Evolutionary conservation across 2,113 vertebrate species (phyloP).

Genomic region (Enhydra lutris): DNA sequence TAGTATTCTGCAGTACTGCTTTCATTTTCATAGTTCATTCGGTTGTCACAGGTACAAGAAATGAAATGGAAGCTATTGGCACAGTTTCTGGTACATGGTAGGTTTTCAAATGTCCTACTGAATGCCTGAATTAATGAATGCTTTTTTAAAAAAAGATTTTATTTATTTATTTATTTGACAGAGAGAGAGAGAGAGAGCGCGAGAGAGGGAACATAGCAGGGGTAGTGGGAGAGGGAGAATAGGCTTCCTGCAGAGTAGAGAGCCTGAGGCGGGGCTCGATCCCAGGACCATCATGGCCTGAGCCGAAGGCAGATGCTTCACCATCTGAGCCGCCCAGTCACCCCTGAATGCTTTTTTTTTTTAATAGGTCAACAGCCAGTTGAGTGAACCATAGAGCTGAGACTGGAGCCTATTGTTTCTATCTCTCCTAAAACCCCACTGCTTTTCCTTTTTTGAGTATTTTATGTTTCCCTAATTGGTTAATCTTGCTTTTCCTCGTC

Average conservation of each 20-base stretch:
- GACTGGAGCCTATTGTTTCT: not conserved
- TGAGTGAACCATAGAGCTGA: not conserved
- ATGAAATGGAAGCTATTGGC: not conserved
- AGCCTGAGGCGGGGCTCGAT: too few species aligned
- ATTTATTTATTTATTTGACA: too few species aligned
- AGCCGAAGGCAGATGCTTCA: too few species aligned
- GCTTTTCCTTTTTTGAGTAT: too few species aligned
- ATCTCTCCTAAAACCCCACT: not conserved
- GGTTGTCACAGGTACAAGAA: not conserved
- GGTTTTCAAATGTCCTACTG: not conserved
- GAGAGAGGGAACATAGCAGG: too few species aligned
- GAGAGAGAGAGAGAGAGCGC: too few species aligned
- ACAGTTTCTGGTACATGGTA: not conserved
- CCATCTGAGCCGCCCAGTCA: too few species aligned
- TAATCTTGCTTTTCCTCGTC: constrained; percentile 10
- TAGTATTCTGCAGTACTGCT: not conserved
- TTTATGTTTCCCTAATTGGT: not conserved
- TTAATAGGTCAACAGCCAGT: not conserved
- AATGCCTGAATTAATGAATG: not conserved
- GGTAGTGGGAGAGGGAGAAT: too few species aligned
- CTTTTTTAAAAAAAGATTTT: not conserved
- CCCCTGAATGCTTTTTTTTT: not conserved
- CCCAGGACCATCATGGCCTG: too few species aligned
- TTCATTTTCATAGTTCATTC: constrained; percentile 35
- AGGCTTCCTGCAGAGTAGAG: too few species aligned